These are phyloP conservation scores for Zaprionus ornatus DNA, from an alignment of 1,140 invertebrate genomes.

Conservation along the genomic window DNA sequence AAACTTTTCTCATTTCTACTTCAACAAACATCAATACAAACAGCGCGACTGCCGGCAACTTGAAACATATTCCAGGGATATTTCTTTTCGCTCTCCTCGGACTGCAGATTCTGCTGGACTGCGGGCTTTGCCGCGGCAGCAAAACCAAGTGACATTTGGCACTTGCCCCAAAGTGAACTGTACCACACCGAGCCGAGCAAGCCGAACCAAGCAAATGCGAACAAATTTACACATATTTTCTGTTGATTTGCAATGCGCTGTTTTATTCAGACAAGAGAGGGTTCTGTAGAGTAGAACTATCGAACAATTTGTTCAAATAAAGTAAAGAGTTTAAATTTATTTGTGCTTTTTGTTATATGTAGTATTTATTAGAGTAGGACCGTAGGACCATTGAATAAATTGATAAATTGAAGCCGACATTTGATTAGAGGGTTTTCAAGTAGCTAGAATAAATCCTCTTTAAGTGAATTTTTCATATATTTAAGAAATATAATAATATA, in stretches of 20 bases:
- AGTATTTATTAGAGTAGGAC: too few species aligned
- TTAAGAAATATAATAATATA: too few species aligned
- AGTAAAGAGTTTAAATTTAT: too few species aligned
- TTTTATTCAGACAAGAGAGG: too few species aligned
- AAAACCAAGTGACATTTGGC: slow-evolving; percentile 74
- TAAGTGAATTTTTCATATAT: background rate
- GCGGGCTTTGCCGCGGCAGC: slow-evolving; percentile 38
- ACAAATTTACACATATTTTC: slow-evolving; percentile 77
- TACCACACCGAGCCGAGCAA: background rate
- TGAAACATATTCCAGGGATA: slow-evolving; percentile 50
- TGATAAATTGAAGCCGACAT: too few species aligned
- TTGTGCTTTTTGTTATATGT: too few species aligned
- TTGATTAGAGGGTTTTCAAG: too few species aligned
- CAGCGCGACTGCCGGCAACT: slow-evolving; percentile 41
- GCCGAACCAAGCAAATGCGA: slow-evolving; percentile 38
- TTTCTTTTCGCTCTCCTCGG: slow-evolving; percentile 24
- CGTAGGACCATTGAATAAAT: too few species aligned
- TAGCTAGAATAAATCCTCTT: too few species aligned
- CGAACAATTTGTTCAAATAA: too few species aligned
- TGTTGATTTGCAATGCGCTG: slow-evolving; percentile 35
- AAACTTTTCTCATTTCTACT: slow-evolving; percentile 82
- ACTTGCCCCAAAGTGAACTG: slow-evolving; percentile 60
- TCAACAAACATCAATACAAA: slow-evolving; percentile 71
- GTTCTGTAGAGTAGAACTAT: too few species aligned
- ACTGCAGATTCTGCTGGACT: slow-evolving; percentile 22